Evolutionary conservation across 2,888 invertebrate genomes (phyloP), one percentile per base, ranked within the genome.

Genomic region (Creontiades dilutus): DNA sequence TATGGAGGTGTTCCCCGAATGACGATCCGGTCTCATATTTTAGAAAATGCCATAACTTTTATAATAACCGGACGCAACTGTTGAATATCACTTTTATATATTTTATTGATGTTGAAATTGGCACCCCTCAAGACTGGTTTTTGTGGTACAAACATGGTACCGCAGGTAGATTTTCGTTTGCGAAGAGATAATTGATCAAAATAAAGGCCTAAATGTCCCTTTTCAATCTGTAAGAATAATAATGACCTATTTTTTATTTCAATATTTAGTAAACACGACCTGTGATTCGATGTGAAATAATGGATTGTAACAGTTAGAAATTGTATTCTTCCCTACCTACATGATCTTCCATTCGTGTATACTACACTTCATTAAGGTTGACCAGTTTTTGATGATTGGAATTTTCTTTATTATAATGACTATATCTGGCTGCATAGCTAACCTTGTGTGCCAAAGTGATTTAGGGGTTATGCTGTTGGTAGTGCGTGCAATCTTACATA

Each of bases 101-200:
- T 68, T 68, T 68, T 23, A 68, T 68, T 13, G 68, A 23, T 68
- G 68, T 68, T 68, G 27, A 23, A 23, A 68, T 23, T 9, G n/a
- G 61, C 16, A 9, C 61, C n/a, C 61, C 16, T 19, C 68, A 68
- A 68, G 68, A 68, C 68, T 68, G 23, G 23, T 68, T 68, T 68
- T 23, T 11, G 68, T 52, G 37, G 37, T 37, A 52, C 52, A 52
- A 68, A n/a, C n/a, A n/a, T 5, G 23, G 37, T 37, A 37, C 37
- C 37, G 37, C 7, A 37, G 7, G 2, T 4, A 37, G 37, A 37
- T 23, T 27, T 19, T 19, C 23, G 23, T 68, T 68, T 13, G 13
- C 23, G 3, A 27, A 12, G 68, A 68, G 13, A 27, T 0, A 23
- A 7, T 11, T 1, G 12, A 27, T 2, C 23, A 0, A 23, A 23